Evolutionary conservation across 2,113 vertebrate genomes (phyloP), one percentile per base, ranked within the genome.

Genomic region (Catharus bicknelli): DNA sequence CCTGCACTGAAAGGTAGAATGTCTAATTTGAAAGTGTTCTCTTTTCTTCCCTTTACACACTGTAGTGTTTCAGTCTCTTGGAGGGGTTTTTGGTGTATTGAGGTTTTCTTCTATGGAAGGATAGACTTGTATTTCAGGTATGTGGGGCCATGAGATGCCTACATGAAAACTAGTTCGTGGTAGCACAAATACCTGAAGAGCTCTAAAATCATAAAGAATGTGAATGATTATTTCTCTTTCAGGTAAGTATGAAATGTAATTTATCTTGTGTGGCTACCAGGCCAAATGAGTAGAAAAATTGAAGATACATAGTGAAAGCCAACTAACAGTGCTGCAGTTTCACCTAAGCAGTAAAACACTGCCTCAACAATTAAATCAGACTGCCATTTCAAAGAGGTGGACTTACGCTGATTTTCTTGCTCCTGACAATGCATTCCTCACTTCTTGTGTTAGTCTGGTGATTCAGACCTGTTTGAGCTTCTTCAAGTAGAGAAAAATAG

Each of bases 1-100:
- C 99, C 99, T 63, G 99, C 99, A 17, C 96, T 99, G 72, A 99
- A 99, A 99, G 99, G 99, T 99, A 97, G 45, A 50, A 23, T 38
- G 14, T 47, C 55, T 84, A 68, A 64, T 85, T 36, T 80, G 34
- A n/a, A 85, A 64, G 7, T 12, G 3, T 88, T 83, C 34, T 18
- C 51, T 64, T 25, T 32, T 88, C 55, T 29, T 77, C 13, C 16
- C 9, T 80, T 62, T 69, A 2, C 5, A 5, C 6, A 2, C 20
- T 43, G 4, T 59, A 10, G 10, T 38, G 17, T 27, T 73, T 80
- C 26, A 66, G 36, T 40, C 25, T 80, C 34, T 29, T 43, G 10
- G 27, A 38, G 8, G 5, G 11, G 4, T 25, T 58, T 18, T 67
- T 80, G 61, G 1, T 78, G 13, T 70, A 7, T 32, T 53, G 64